Conservation (phyloP, 2,888 invertebrate species). For the Plebejus argus region DNA sequence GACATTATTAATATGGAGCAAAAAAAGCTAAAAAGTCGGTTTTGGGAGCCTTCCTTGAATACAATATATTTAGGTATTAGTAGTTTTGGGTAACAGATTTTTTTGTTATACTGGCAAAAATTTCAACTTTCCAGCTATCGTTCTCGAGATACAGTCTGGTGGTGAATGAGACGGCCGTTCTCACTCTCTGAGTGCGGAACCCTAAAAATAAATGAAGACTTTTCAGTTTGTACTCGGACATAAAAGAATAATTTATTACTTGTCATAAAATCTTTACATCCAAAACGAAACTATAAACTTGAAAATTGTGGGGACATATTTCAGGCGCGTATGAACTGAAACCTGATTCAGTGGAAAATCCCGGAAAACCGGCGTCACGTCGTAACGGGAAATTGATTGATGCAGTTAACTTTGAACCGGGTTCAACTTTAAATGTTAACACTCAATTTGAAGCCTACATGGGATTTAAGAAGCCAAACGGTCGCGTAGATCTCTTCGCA, state of each 20-base stretch:
- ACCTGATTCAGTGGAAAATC: conserved; percentile 6
- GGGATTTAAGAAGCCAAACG: background rate
- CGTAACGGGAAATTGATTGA: conserved; percentile 17
- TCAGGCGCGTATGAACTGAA: background rate
- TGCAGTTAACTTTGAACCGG: conserved; percentile 18
- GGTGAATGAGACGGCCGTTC: no score
- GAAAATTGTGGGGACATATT: conserved; percentile 1
- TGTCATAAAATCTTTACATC: background rate
- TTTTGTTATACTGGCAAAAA: no score
- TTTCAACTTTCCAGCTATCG: no score
- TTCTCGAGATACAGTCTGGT: background rate
- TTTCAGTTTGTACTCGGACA: background rate
- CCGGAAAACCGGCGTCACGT: conserved; percentile 9
- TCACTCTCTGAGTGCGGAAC: background rate
- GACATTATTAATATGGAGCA: no score
- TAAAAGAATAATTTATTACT: background rate
- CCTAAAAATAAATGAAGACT: background rate
- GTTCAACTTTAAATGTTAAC: conserved; percentile 1
- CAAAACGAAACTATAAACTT: background rate
- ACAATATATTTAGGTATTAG: no score
- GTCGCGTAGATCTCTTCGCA: no score
- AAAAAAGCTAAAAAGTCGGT: no score
- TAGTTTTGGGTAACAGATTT: no score
- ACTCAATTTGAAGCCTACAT: conserved; percentile 10
- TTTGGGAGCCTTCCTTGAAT: no score